Conservation (phyloP, 1,140 invertebrate genomes). For the Atta colombica region DNA sequence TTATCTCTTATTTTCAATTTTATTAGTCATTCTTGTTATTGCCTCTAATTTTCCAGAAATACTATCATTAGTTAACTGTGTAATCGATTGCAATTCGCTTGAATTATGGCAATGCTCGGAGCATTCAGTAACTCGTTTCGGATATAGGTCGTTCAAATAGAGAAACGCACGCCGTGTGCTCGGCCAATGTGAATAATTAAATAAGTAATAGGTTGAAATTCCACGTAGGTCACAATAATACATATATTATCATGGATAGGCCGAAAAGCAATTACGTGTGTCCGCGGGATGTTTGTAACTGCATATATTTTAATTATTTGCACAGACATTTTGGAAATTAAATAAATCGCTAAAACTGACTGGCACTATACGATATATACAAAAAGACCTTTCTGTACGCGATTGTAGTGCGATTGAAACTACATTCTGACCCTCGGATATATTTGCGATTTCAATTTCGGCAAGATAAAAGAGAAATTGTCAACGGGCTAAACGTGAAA, state of each 20-base stretch:
- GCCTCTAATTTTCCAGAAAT: constrained; percentile 12
- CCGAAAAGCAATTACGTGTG: constrained; percentile 5
- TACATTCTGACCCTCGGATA: constrained; percentile 21
- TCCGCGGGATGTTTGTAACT: constrained; percentile 29
- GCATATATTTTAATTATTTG: constrained; percentile 34
- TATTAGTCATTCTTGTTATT: not conserved
- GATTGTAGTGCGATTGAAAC: constrained; percentile 10
- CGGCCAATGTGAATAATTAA: constrained; percentile 40
- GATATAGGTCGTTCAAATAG: constrained; percentile 42
- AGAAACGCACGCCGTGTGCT: not conserved
- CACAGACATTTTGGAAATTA: constrained; percentile 8
- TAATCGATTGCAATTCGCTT: constrained; percentile 37
- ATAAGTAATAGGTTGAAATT: constrained; percentile 34
- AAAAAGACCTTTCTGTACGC: constrained; percentile 18
- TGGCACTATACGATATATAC: not conserved
- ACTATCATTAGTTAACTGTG: constrained; percentile 20
- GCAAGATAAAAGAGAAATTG: constrained; percentile 59
- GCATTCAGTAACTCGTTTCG: constrained; percentile 24
- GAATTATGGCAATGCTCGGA: constrained; percentile 21
- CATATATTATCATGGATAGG: not conserved
- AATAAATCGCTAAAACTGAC: constrained; percentile 50
- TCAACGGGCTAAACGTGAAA: constrained; percentile 48
- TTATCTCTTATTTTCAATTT: constrained; percentile 11
- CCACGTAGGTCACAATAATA: not conserved
- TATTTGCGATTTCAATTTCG: constrained; percentile 60